Evolutionary conservation across 2,113 vertebrate genomes (phyloP).

Genomic region (Pelmatolapia mariae): DNA sequence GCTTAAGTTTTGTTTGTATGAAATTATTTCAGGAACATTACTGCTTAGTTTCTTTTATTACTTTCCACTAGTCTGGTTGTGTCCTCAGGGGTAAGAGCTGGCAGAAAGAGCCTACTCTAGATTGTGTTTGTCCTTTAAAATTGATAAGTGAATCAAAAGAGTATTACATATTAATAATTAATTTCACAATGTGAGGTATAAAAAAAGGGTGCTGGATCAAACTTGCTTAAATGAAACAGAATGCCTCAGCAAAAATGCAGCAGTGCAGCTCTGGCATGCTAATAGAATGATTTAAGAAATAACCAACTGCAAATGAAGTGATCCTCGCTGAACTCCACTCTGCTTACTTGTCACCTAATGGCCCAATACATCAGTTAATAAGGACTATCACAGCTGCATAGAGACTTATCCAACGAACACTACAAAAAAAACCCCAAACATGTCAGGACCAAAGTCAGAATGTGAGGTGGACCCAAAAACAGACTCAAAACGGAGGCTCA

Average conservation of each 20-base stretch:
- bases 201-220: constrained; percentile 51
- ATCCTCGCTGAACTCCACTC: not conserved
- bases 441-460: not conserved
- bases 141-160: constrained; percentile 66
- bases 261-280: constrained; percentile 1
- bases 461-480: not conserved
- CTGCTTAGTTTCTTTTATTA: constrained; percentile 48
- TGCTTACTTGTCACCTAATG: constrained; percentile 1
- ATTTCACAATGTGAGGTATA: constrained; percentile 54
- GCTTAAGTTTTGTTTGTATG: constrained; percentile 19
- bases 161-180: constrained; percentile 67
- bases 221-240: constrained; percentile 63
- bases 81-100: constrained; percentile 32
- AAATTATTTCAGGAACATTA: constrained; percentile 57
- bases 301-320: not conserved
- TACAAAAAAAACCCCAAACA: accelerated
- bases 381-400: not conserved
- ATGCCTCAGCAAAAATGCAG: constrained; percentile 27
- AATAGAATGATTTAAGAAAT: not conserved
- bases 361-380: not conserved
- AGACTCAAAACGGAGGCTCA: not conserved
- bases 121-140: constrained; percentile 65
- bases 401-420: not conserved
- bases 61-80: not conserved
- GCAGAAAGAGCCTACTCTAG: constrained; percentile 6